Evolutionary conservation across 2,888 invertebrate species (phyloP).

Genomic region (Stegana nigrithorax): DNA sequence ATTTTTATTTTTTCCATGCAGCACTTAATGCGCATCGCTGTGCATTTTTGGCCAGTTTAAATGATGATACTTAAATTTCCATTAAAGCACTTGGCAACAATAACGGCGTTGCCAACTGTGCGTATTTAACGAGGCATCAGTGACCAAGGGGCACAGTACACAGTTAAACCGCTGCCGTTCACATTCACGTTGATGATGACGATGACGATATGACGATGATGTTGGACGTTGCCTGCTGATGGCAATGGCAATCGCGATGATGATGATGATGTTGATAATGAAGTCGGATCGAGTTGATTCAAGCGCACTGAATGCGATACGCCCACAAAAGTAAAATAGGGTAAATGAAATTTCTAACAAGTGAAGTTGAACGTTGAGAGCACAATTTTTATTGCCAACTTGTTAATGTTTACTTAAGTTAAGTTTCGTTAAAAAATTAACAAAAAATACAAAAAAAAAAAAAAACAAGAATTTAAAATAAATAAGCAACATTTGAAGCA

Average conservation of each 20-base stretch:
- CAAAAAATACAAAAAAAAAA: too few relatives aligned
- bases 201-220: neutral
- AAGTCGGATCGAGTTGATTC: too few relatives aligned
- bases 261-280: too few relatives aligned
- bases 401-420: too few relatives aligned
- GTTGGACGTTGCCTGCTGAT: neutral
- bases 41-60: conserved; percentile 57
- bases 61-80: conserved; percentile 61
- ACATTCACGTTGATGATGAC: neutral
- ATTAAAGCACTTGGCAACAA: conserved; percentile 53
- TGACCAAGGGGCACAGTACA: neutral
- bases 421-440: too few relatives aligned
- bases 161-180: neutral
- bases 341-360: neutral
- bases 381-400: too few relatives aligned
- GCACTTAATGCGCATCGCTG: conserved; percentile 25
- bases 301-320: too few relatives aligned
- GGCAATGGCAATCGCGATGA: neutral
- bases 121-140: conserved; percentile 13
- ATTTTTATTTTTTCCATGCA: too few relatives aligned
- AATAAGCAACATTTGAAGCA: too few relatives aligned
- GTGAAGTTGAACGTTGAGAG: too few relatives aligned
- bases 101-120: neutral
- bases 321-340: neutral
- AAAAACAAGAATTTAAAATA: too few relatives aligned